Evolutionary conservation across 1,140 invertebrate genomes (phyloP), one percentile per base, ranked within the genome.

Genomic region (Pseudomyrmex flavicornis): DNA sequence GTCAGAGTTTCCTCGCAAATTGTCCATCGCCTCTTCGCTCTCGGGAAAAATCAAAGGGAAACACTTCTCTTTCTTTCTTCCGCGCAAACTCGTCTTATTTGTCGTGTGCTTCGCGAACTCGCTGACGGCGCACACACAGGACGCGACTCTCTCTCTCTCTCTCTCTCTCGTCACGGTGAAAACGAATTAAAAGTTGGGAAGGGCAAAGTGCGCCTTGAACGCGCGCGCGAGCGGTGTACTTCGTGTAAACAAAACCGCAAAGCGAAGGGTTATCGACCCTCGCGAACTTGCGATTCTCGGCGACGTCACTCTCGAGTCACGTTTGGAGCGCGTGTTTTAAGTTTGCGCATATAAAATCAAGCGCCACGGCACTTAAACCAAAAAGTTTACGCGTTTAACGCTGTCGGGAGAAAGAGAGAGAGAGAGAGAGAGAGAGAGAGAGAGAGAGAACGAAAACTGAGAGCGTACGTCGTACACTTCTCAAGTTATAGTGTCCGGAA

Each of bases 291-390:
- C 54, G 35, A 80, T 61, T 54, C 76, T 66, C 44, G 8, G 48
- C 65, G 46, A 58, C 76, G 54, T 80, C 66, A 59, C 15, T 26
- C 76, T n/a, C 73, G 44, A 63, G 12, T 62, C 75, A n/a, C 54
- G 20, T n/a, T 22, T n/a, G 35, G 35, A 35, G 50, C 50, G 50
- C 20, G 59, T 46, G 46, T 69, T 69, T 80, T 66, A 72, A 80
- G 66, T 70, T 72, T 54, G 76, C 80, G 17, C 70, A 44, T 82
- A 82, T 82, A 82, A 82, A 82, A 63, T 82, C 58, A 63, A 82
- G 72, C 76, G 26, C 48, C 73, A 17, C 61, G n/a, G 48, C 48
- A 54, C 48, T 75, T 82, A 82, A 82, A 82, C 72, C n/a, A 82
- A 82, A 82, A 82, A 76, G 69, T 82, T 82, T 82, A 82, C 70